Base-by-base conservation (phyloP, 2,113 vertebrate genomes). In the Odocoileus hemionus region DNA sequence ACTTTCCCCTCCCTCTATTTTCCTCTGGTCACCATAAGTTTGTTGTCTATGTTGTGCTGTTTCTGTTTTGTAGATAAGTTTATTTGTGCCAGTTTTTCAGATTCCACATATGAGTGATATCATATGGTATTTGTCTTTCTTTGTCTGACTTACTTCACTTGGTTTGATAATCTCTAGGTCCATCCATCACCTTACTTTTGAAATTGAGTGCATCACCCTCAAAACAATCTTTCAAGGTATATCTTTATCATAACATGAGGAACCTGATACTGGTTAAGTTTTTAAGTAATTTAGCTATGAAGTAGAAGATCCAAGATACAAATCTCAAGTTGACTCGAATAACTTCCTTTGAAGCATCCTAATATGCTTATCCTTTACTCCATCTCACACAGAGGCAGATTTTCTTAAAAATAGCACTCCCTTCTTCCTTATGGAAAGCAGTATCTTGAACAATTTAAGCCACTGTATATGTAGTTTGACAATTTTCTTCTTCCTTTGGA, bases 381-480 rank as follows among this genome's bases (percentile, higher is more conserved):
- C 26, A 57, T 84, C 4, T 57, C 30, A 28, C 4, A 25, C 13
- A 5, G 2, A 6, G 2, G 47, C 8, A 36, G 33, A 10, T 45
- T 97, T 85, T 80, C 43, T 67, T 80, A 7, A 30, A 92, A 45
- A 60, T 26, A 86, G 45, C n/a, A 8, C 5, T 54, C 57, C 2
- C 43, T 74, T 89, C 61, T 79, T 94, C 87, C 88, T 78, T 89
- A 83, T 86, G 60, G 90, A 28, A 89, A 5, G 8, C 26, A 60
- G 26, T 78, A 94, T 86, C 43, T 70, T 17, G 25, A 86, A 54
- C 39, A 97, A 26, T 87, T 61, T 86, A 96, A 97, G 30, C n/a
- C 9, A 94, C 30, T 96, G 36, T 92, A 61, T 45, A 7, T 50
- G 39, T 21, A 92, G 26, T 14, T 58, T 89, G 84, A 84, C 45